These are phyloP conservation scores for Drosophila neutralis DNA, from an alignment of 2,888 invertebrate genomes.

Conservation along the genomic window DNA sequence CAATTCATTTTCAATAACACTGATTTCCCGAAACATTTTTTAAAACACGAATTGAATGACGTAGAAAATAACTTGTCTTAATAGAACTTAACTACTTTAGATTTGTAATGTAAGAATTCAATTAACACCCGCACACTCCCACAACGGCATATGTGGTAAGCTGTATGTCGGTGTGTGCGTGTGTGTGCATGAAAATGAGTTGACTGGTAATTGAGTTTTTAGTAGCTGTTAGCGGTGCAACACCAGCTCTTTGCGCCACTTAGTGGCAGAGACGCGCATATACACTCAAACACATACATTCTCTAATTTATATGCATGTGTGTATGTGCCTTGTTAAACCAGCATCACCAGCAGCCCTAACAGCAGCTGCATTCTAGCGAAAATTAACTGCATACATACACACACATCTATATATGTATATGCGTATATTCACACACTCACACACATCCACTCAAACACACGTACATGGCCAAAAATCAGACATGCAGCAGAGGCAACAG, in stretches of 20 bases:
- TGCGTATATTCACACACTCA: conserved; percentile 3
- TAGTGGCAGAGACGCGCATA: conserved; percentile 59
- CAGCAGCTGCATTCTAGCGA: conserved; percentile 63
- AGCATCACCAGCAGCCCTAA: conserved; percentile 32
- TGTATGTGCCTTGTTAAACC: conserved; percentile 30
- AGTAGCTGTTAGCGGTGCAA: conserved; percentile 74
- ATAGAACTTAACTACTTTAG: conserved; percentile 32
- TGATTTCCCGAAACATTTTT: neutral
- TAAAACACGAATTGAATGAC: neutral
- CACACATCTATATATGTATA: neutral
- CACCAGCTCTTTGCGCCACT: conserved; percentile 62
- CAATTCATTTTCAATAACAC: neutral
- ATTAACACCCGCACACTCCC: conserved; percentile 30
- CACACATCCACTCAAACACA: conserved; percentile 2
- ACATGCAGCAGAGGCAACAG: conserved; percentile 13
- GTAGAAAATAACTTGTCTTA: conserved; percentile 14
- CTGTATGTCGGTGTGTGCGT: conserved; percentile 6
- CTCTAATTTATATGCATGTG: conserved; percentile 4
- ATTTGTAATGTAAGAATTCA: conserved; percentile 46
- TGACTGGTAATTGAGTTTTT: conserved; percentile 75
- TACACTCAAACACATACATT: conserved; percentile 26
- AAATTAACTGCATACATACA: conserved; percentile 58
- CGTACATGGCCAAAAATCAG: conserved; percentile 42
- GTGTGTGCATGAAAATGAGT: conserved; percentile 45
- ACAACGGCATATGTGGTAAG: conserved; percentile 11